phyloP scores from a whole-genome alignment of 2,797 vertebrate genomes.

The Denticeps clupeoides region DNA sequence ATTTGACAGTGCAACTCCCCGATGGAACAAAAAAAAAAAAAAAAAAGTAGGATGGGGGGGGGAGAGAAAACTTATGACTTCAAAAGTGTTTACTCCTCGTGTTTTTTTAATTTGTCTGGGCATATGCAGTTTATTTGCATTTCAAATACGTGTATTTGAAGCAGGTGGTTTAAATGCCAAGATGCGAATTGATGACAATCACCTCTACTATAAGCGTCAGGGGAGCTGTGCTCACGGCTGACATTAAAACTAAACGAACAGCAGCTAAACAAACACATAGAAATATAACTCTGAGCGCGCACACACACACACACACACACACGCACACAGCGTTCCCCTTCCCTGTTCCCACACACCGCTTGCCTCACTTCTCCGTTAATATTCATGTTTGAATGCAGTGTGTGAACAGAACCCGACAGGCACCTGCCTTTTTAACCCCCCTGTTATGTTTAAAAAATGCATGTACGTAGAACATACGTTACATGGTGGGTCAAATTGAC shows the following conservation, averaged over 20 bases:
- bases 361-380: constrained; percentile 23
- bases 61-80: constrained; percentile 45
- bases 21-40: constrained; percentile 32
- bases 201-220: constrained; percentile 46
- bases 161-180: constrained; percentile 72
- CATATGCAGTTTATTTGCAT: constrained; percentile 65
- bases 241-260: constrained; percentile 64
- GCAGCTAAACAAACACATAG: constrained; percentile 51
- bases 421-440: too few species aligned
- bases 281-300: constrained; percentile 37
- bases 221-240: constrained; percentile 46
- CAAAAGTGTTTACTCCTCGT: constrained; percentile 47
- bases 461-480: too few species aligned
- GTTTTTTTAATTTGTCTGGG: constrained; percentile 58
- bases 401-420: too few species aligned
- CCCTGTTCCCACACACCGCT: constrained; percentile 20
- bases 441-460: too few species aligned
- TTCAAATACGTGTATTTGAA: constrained; percentile 68
- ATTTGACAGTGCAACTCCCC: constrained; percentile 48
- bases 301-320: neutral
- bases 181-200: constrained; percentile 68
- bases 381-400: too few species aligned
- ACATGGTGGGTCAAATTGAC: too few species aligned
- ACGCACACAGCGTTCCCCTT: constrained; percentile 31
- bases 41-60: constrained; percentile 3